A percentile compares a stretch with the other conserved stretches of the same genome.
phyloP scores from a whole-genome alignment of 2,113 vertebrate genomes.

The Pipa parva region DNA sequence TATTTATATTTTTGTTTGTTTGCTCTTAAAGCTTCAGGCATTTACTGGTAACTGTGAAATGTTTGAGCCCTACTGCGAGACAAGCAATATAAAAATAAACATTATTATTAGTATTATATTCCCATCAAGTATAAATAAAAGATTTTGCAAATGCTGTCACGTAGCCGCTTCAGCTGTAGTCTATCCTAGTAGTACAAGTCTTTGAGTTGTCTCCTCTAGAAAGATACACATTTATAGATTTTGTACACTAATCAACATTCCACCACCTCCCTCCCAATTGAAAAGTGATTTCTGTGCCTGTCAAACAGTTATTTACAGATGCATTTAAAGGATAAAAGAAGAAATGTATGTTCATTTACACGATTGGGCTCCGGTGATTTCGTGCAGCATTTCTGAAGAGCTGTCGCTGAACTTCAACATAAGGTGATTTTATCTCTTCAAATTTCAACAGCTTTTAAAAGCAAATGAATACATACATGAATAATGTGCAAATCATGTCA shows the following conservation, averaged over 20 bases:
- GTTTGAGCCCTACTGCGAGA: conserved; percentile 8
- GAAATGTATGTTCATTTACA: conserved; percentile 22
- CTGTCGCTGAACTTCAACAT: conserved; percentile 17
- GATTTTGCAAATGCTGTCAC: conserved; percentile 4
- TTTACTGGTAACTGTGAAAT: conserved; percentile 7
- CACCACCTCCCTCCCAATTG: neutral
- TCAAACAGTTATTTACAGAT: conserved; percentile 34
- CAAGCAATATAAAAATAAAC: conserved; percentile 33
- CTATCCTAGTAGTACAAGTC: neutral
- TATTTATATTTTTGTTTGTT: conserved; percentile 8
- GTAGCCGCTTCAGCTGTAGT: neutral
- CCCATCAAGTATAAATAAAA: conserved; percentile 14
- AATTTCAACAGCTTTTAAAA: conserved; percentile 36
- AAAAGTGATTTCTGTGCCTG: conserved; percentile 18
- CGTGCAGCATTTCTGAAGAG: conserved; percentile 18
- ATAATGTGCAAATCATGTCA: conserved; percentile 29
- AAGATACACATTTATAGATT: conserved; percentile 3
- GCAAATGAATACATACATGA: conserved; percentile 38
- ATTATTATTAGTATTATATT: conserved; percentile 31
- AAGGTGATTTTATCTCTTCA: conserved; percentile 24
- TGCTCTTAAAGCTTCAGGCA: neutral
- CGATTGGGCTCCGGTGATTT: neutral
- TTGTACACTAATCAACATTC: conserved; percentile 17
- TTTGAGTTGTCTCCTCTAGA: neutral
- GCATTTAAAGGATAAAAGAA: conserved; percentile 13